Evolutionary conservation across 2,797 vertebrate genomes (phyloP).

Genomic region (Spinibarbus caldwelli): DNA sequence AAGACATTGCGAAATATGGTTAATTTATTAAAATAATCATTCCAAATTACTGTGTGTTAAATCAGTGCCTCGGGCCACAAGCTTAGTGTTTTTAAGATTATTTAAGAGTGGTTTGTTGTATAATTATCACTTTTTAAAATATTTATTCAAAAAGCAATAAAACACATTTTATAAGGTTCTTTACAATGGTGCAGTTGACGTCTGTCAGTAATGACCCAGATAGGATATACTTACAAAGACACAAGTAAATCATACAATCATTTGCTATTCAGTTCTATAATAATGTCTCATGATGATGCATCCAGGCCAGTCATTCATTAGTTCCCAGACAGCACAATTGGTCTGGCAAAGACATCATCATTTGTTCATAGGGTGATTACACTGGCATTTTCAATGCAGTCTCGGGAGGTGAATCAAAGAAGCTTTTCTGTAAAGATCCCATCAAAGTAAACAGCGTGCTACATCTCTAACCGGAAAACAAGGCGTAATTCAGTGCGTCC

Average conservation of each 20-base stretch:
- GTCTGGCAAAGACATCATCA: constrained; percentile 38
- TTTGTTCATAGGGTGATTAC: constrained; percentile 39
- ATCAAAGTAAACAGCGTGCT: constrained; percentile 45
- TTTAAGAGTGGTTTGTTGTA: not conserved
- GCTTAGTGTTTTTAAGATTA: not conserved
- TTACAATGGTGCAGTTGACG: not conserved
- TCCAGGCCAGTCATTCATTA: constrained; percentile 45
- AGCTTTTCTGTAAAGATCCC: constrained; percentile 43
- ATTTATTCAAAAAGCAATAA: not conserved
- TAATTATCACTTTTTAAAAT: not conserved
- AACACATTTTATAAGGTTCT: not conserved
- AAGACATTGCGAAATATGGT: not conserved
- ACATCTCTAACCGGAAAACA: constrained; percentile 44
- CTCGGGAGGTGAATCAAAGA: constrained; percentile 44
- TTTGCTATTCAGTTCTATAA: constrained; percentile 25
- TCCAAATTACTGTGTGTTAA: not conserved
- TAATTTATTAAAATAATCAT: not conserved
- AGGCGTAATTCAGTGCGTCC: not conserved
- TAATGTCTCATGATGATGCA: constrained; percentile 31
- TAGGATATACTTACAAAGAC: not conserved
- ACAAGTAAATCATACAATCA: constrained; percentile 14
- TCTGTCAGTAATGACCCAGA: constrained; percentile 14
- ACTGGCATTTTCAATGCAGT: constrained; percentile 28
- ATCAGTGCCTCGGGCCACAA: not conserved
- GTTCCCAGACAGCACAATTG: constrained; percentile 38